Evolutionary conservation across 92 coral and sea anemone species (phyloP).

Genomic region (Parazoanthus atlanticus): DNA sequence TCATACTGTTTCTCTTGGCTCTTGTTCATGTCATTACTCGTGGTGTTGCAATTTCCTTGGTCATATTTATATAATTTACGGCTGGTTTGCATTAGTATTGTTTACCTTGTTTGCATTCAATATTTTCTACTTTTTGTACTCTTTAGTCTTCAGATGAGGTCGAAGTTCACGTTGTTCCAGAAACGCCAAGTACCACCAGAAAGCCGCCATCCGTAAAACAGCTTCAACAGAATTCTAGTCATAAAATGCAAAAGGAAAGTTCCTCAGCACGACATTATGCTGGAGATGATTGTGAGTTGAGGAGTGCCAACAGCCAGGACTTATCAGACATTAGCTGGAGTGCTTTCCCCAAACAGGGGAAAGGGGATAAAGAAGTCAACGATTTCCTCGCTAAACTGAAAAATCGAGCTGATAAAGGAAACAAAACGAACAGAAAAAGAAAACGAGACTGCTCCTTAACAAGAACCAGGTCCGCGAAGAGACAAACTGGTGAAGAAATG

Average conservation of each 20-base stretch:
- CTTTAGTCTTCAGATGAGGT: slow-evolving; percentile 8
- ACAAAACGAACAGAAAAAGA: slow-evolving; percentile 32
- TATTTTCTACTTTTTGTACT: neutral
- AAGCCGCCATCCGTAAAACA: slow-evolving; percentile 2
- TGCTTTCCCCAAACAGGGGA: neutral
- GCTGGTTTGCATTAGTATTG: neutral
- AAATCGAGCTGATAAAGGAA: slow-evolving; percentile 35
- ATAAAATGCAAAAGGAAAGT: neutral
- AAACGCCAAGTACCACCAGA: slow-evolving; percentile 44
- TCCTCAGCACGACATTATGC: neutral
- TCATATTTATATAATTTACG: neutral
- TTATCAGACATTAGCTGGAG: neutral
- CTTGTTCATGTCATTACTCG: neutral
- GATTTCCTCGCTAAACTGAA: slow-evolving; percentile 58
- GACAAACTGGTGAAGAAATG: neutral
- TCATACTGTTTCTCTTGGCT: neutral
- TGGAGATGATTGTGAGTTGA: neutral
- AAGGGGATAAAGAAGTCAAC: slow-evolving; percentile 45
- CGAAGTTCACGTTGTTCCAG: slow-evolving; percentile 53
- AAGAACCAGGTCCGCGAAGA: slow-evolving; percentile 5
- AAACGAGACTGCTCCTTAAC: slow-evolving; percentile 1
- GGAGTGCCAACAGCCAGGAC: neutral
- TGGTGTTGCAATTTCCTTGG: neutral
- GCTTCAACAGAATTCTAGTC: slow-evolving; percentile 16
- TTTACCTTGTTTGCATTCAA: neutral